phyloP scores from a whole-genome alignment of 2,113 vertebrate genomes.

The Eublepharis macularius region DNA sequence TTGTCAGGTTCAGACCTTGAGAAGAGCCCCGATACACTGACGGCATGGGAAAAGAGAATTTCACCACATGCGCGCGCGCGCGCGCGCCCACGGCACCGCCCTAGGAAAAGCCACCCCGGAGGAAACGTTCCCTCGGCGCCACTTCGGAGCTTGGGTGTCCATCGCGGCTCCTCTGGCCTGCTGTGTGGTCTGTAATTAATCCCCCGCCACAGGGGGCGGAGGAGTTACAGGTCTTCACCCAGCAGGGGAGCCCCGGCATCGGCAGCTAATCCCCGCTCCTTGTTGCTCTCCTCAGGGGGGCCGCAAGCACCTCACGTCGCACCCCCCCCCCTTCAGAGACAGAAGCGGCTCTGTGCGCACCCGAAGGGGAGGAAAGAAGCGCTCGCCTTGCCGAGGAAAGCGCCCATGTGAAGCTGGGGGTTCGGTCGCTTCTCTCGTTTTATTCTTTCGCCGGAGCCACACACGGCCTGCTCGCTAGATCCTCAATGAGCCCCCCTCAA shows the following conservation, averaged over 20 bases:
- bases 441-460: not conserved
- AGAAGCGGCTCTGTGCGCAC: not conserved
- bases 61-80: not conserved
- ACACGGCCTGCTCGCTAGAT: not conserved
- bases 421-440: too few species aligned
- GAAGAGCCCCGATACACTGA: too few species aligned
- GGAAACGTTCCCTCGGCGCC: not conserved
- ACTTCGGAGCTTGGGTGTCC: not conserved
- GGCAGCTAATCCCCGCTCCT: constrained; percentile 22
- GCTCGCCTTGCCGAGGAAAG: not conserved
- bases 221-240: constrained; percentile 16
- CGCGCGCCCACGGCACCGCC: too few species aligned
- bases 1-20: too few species aligned
- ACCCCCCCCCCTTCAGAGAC: not conserved
- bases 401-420: too few species aligned
- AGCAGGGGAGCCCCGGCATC: constrained; percentile 15
- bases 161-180: not conserved
- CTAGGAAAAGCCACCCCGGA: not conserved
- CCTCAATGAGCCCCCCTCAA: not conserved
- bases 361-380: not conserved
- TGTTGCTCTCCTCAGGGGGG: constrained; percentile 29
- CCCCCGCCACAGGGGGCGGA: constrained; percentile 7
- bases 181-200: constrained; percentile 37
- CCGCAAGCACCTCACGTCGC: not conserved
- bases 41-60: not conserved